phyloP scores from a whole-genome alignment of 2,888 invertebrate genomes.

The Platycheirus rosarum region DNA sequence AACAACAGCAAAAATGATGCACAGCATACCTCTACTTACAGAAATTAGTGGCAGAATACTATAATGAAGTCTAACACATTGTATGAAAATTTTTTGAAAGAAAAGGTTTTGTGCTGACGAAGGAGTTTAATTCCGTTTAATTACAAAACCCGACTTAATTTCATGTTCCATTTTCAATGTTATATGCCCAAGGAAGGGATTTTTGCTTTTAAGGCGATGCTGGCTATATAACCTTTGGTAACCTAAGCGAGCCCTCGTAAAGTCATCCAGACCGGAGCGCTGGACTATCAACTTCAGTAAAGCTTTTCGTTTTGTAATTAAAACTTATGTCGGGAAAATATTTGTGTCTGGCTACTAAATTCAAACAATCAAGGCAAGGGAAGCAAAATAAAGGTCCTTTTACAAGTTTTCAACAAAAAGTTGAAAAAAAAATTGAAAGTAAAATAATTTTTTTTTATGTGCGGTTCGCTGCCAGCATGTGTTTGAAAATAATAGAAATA shows the following conservation, averaged over 20 bases:
- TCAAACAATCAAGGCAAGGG: constrained; percentile 17
- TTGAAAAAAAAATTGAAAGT: not conserved
- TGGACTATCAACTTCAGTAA: constrained; percentile 7
- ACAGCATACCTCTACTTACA: not conserved
- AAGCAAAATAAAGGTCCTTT: constrained; percentile 23
- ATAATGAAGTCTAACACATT: constrained; percentile 46
- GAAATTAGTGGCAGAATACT: constrained; percentile 57
- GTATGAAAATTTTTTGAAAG: not conserved
- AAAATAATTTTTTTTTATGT: constrained; percentile 7
- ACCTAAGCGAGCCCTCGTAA: constrained; percentile 19
- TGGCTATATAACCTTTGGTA: constrained; percentile 22
- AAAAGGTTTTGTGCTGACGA: constrained; percentile 18
- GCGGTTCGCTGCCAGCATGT: constrained; percentile 23
- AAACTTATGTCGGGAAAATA: constrained; percentile 16
- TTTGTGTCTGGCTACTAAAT: constrained; percentile 20
- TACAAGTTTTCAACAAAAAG: not conserved
- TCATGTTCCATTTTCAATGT: not conserved
- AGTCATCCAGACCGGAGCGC: not conserved
- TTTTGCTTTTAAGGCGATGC: constrained; percentile 1
- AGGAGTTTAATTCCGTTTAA: constrained; percentile 52
- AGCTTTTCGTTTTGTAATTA: constrained; percentile 35
- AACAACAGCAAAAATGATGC: constrained; percentile 7
- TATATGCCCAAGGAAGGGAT: not conserved
- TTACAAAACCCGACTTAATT: constrained; percentile 44
- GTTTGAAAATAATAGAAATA: constrained; percentile 53